These are phyloP conservation scores for Ceuthmochares aereus DNA, from an alignment of 2,113 vertebrate species.

Conservation along the genomic window DNA sequence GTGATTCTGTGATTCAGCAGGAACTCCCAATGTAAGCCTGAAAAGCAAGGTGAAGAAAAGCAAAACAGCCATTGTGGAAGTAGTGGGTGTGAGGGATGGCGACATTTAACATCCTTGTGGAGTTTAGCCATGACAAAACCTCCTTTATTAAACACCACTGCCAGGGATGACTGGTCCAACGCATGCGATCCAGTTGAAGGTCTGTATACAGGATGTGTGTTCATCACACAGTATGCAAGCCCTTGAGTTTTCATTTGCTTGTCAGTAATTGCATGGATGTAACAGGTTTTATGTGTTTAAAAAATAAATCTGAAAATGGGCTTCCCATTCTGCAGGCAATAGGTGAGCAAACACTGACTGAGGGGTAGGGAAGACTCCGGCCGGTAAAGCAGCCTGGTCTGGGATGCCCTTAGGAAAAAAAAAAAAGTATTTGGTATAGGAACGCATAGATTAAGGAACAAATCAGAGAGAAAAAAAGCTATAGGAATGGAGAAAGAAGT, in stretches of 20 bases:
- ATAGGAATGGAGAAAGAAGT: neutral
- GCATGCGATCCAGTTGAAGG: neutral
- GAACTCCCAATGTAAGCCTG: neutral
- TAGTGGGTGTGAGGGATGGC: neutral
- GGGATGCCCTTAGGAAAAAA: neutral
- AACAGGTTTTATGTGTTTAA: neutral
- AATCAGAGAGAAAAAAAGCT: neutral
- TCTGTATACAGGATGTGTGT: fast-evolving
- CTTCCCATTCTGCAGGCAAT: neutral
- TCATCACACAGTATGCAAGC: neutral
- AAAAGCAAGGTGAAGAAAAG: neutral
- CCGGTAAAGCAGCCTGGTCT: neutral
- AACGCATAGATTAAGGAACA: neutral
- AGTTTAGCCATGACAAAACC: neutral
- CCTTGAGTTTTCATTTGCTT: neutral
- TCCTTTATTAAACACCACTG: neutral
- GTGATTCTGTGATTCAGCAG: too few species aligned
- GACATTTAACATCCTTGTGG: neutral
- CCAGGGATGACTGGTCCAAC: neutral
- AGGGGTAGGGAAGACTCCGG: neutral
- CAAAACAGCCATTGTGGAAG: neutral
- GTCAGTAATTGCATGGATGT: neutral
- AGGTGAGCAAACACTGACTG: neutral
- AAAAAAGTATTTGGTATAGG: neutral
- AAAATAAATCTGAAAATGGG: neutral